Evolutionary conservation across 2,888 invertebrate species (phyloP).

Genomic region (Hyalella azteca): DNA sequence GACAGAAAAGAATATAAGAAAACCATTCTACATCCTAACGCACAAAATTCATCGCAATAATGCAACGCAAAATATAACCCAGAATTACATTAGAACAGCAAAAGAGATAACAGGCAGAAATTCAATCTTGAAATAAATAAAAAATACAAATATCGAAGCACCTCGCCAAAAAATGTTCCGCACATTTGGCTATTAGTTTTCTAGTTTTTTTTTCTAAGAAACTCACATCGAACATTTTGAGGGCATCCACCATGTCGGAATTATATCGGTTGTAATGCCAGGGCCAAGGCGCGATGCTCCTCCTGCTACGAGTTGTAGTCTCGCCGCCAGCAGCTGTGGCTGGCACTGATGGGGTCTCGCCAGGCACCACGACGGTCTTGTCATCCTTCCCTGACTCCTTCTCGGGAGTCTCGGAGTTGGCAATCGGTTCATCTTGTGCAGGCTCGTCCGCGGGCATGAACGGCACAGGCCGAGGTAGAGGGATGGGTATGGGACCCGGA

Average conservation of each 20-base stretch:
- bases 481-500: neutral
- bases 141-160: no score
- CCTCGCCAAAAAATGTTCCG: no score
- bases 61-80: no score
- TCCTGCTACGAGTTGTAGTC: neutral
- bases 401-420: neutral
- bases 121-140: no score
- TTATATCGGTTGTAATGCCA: neutral
- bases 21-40: no score
- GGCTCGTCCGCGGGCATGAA: neutral
- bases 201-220: no score
- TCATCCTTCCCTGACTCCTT: neutral
- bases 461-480: neutral
- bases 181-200: no score
- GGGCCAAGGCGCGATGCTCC: neutral
- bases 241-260: neutral
- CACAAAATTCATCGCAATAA: no score
- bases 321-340: neutral
- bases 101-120: no score
- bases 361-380: neutral
- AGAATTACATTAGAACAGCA: no score
- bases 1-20: no score
- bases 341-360: neutral
- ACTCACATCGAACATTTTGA: slow-evolving; percentile 41
- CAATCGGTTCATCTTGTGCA: no score